These are phyloP conservation scores for Eremophila alpestris DNA, from an alignment of 2,797 vertebrate genomes.

Conservation along the genomic window DNA sequence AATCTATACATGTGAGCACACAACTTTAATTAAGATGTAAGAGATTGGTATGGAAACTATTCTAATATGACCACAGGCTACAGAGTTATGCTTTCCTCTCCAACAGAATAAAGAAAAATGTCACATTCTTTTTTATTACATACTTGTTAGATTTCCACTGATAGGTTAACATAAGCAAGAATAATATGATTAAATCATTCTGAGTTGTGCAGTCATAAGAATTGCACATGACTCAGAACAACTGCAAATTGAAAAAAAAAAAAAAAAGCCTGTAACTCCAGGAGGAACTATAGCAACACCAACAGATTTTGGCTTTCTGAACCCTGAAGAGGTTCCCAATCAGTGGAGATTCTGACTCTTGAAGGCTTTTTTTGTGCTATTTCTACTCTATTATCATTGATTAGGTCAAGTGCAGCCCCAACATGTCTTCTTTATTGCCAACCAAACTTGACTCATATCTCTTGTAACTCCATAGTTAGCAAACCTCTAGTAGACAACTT, in stretches of 20 bases:
- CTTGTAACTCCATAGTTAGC: background rate
- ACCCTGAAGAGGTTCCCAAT: background rate
- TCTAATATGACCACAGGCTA: background rate
- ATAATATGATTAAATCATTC: conserved; percentile 51
- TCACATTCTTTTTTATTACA: background rate
- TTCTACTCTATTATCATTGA: background rate
- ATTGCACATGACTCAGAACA: background rate
- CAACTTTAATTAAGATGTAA: background rate
- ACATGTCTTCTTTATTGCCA: background rate
- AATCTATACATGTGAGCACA: background rate
- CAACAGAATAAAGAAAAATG: background rate
- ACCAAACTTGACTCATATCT: background rate
- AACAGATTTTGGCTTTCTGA: background rate
- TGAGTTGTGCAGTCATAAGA: conserved; percentile 30
- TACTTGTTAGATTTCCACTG: conserved; percentile 7
- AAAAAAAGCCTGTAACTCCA: background rate
- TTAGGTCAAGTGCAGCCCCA: background rate
- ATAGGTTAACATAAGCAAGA: conserved; percentile 16
- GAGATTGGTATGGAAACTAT: background rate
- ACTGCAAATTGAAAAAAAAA: background rate
- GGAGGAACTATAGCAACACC: background rate
- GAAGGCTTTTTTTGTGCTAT: background rate
- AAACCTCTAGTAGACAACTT: background rate
- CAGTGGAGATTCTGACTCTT: background rate
- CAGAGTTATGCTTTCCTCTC: background rate